Evolutionary conservation across 2,113 vertebrate species (phyloP).

Genomic region (Malurus cyaneus): DNA sequence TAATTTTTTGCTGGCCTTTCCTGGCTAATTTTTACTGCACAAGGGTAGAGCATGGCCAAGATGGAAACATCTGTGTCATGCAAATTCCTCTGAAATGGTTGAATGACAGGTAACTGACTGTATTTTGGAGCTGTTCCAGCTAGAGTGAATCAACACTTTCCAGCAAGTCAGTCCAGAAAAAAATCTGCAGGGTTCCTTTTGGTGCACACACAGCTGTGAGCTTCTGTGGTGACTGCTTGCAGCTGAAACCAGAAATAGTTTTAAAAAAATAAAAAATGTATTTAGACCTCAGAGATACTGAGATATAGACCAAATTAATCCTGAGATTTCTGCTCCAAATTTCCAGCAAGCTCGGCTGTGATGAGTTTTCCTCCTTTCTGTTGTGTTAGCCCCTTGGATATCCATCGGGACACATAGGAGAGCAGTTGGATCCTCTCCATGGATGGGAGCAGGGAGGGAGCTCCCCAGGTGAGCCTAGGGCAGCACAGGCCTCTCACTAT

Average conservation of each 20-base stretch:
- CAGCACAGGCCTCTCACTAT: not conserved
- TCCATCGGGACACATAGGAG: not conserved
- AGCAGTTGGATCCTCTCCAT: not conserved
- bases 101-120: slow-evolving; percentile 29
- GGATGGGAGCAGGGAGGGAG: not conserved
- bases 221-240: slow-evolving; percentile 6
- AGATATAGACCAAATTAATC: not conserved
- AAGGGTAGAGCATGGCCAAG: not conserved
- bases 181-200: not conserved
- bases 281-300: not conserved
- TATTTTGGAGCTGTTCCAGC: slow-evolving; percentile 23
- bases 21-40: not conserved
- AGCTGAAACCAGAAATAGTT: not conserved
- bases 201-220: not conserved
- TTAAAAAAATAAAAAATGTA: not conserved
- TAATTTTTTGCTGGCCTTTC: not conserved
- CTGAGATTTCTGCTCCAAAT: not conserved
- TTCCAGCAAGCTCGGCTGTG: not conserved
- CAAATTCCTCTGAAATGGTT: slow-evolving; percentile 13
- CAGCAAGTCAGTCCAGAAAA: not conserved
- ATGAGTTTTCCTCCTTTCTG: not conserved
- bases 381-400: not conserved
- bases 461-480: not conserved
- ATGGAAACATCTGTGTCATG: slow-evolving; percentile 33
- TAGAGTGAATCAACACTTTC: slow-evolving; percentile 10